Base-by-base conservation (phyloP, 2,113 vertebrate genomes). In the Ondatra zibethicus region DNA sequence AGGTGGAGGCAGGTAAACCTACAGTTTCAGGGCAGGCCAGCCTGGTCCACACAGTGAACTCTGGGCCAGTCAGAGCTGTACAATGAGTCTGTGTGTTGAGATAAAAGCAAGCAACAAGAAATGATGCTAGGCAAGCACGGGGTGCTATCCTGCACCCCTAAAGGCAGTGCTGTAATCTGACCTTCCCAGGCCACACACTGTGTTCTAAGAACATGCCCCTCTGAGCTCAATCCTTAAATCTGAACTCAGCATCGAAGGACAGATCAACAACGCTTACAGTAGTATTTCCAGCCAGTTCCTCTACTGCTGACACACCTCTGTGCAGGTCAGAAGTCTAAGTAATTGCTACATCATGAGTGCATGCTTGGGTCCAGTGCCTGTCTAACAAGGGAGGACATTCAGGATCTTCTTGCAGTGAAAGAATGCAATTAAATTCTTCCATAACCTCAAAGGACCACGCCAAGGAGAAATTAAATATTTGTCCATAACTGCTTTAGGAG, bases 191-290 rank as follows among this genome's bases (percentile, higher is more conserved):
- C 88, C 14, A 94, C 63, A 95, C 63, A 55, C 39, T 76, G 76
- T 72, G 50, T 72, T 87, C 66, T 3, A 87, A 39, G 12, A 33
- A 39, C 70, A 47, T 96, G 86, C 9, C 82, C 87, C 45, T 81
- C 58, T 42, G 82, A 95, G 25, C n/a, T 21, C 81, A 39, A 50
- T 92, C 58, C 42, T 93, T 50, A 95, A 25, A 58, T 88, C 33
- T 78, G 52, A 91, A 87, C 94, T 39, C 52, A 96, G 36, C 27
- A 92, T 55, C 4, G 80, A 90, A 87, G 29, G 50, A 93, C 42
- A 84, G 95, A 82, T 21, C 31, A 66, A 72, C 4, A 86, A 39
- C 4, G 7, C 12, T 23, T 3, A 81, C 16, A 65, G 6, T 0
- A 73, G 29, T 70, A 63, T 68, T 91, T 61, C 27, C 39, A 87